These are phyloP conservation scores for Pardosa pseudoannulata DNA, from an alignment of 2,888 invertebrate species.

Conservation along the genomic window DNA sequence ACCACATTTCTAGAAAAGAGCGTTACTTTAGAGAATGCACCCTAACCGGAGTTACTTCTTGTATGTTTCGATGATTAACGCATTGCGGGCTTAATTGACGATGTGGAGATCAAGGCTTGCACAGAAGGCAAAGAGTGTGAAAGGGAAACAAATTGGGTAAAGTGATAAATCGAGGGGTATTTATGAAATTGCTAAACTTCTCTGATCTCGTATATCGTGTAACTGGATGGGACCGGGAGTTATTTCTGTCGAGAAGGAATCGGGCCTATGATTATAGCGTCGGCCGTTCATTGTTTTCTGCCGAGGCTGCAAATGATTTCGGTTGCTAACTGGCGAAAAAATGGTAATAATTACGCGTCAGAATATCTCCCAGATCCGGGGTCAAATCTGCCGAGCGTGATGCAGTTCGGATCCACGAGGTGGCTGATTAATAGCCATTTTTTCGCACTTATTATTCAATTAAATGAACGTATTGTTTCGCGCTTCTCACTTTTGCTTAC, in stretches of 20 bases:
- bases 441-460: slow-evolving; percentile 22
- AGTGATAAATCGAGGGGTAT: background rate
- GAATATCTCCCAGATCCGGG: slow-evolving; percentile 16
- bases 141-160: background rate
- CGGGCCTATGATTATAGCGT: background rate
- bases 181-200: background rate
- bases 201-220: background rate
- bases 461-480: slow-evolving; percentile 20
- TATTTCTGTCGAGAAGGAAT: background rate
- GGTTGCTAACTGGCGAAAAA: slow-evolving; percentile 19
- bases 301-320: background rate
- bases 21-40: too few relatives aligned
- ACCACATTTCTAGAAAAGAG: too few relatives aligned
- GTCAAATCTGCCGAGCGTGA: slow-evolving; percentile 6
- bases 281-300: background rate
- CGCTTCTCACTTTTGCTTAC: background rate
- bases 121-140: too few relatives aligned
- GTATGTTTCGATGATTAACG: too few relatives aligned
- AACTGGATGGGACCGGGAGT: background rate
- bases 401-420: slow-evolving; percentile 5
- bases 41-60: too few relatives aligned
- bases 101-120: background rate
- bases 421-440: slow-evolving; percentile 20
- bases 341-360: background rate
- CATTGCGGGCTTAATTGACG: background rate